A percentile compares a stretch with the other conserved stretches of the same genome.
phyloP scores from a whole-genome alignment of 2,113 vertebrate genomes.

The Chaenocephalus aceratus region DNA sequence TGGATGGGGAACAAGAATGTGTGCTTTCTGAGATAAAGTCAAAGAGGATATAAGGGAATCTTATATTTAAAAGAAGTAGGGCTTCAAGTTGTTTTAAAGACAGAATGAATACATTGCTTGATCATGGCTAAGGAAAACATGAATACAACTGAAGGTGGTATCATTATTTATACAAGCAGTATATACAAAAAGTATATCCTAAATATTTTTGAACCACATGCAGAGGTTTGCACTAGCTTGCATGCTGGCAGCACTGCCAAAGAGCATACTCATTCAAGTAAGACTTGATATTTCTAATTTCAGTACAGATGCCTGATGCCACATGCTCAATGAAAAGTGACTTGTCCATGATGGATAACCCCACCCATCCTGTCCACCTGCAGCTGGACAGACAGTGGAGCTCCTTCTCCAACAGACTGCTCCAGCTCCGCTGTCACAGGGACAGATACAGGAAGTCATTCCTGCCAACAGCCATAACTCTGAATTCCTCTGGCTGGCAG shows the following conservation, averaged over 20 bases:
- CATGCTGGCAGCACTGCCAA: background rate
- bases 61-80: background rate
- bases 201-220: background rate
- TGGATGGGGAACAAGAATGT: background rate
- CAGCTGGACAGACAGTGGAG: too few species aligned
- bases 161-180: background rate
- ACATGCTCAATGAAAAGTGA: background rate
- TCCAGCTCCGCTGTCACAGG: too few species aligned
- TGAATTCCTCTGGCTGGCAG: too few species aligned
- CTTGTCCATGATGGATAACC: too few species aligned
- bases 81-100: background rate
- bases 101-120: background rate
- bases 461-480: too few species aligned
- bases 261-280: background rate
- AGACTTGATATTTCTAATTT: background rate
- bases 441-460: too few species aligned
- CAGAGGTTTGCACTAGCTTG: background rate
- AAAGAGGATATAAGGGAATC: background rate
- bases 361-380: too few species aligned
- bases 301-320: background rate
- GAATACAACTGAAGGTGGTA: background rate
- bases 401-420: too few species aligned
- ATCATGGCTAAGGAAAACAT: background rate
- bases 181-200: background rate
- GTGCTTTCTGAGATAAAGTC: background rate